phyloP scores from a whole-genome alignment of 2,888 invertebrate species.

The Zhuqinia jingwanae region DNA sequence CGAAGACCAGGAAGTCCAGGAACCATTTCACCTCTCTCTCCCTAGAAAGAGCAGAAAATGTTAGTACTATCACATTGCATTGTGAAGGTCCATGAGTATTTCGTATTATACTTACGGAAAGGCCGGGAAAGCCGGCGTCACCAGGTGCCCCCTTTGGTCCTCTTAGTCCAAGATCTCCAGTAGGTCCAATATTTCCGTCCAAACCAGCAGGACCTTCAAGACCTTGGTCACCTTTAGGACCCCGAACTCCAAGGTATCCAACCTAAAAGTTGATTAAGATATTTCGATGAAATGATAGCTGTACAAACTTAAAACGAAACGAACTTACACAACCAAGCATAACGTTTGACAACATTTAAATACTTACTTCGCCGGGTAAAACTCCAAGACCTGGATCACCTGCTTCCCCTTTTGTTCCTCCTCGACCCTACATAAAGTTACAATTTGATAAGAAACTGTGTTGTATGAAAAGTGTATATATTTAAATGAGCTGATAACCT shows the following conservation, averaged over 20 bases:
- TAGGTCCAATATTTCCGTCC: slow-evolving; percentile 82
- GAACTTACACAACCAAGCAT: too few species aligned
- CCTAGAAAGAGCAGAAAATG: slow-evolving; percentile 45
- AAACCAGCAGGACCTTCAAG: slow-evolving; percentile 82
- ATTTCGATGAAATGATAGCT: too few species aligned
- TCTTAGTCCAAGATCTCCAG: slow-evolving; percentile 81
- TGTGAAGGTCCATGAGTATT: neutral
- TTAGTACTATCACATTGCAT: neutral
- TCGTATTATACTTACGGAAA: slow-evolving; percentile 49
- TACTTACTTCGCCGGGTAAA: slow-evolving; percentile 64
- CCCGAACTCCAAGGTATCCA: slow-evolving; percentile 64
- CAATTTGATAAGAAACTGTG: neutral
- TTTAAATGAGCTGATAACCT: neutral
- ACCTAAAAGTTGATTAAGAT: too few species aligned
- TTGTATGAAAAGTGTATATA: neutral
- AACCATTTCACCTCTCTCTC: slow-evolving; percentile 81
- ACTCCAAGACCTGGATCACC: slow-evolving; percentile 76
- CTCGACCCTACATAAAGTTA: slow-evolving; percentile 58
- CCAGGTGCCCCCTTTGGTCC: slow-evolving; percentile 67
- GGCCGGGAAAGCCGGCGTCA: slow-evolving; percentile 71
- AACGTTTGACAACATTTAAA: too few species aligned
- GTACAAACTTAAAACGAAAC: too few species aligned
- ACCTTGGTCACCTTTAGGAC: slow-evolving; percentile 80
- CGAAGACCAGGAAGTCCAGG: slow-evolving; percentile 82
- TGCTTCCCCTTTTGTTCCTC: slow-evolving; percentile 75